Base-by-base conservation (phyloP, 2,888 invertebrate genomes). In the Drosophila yooni region DNA sequence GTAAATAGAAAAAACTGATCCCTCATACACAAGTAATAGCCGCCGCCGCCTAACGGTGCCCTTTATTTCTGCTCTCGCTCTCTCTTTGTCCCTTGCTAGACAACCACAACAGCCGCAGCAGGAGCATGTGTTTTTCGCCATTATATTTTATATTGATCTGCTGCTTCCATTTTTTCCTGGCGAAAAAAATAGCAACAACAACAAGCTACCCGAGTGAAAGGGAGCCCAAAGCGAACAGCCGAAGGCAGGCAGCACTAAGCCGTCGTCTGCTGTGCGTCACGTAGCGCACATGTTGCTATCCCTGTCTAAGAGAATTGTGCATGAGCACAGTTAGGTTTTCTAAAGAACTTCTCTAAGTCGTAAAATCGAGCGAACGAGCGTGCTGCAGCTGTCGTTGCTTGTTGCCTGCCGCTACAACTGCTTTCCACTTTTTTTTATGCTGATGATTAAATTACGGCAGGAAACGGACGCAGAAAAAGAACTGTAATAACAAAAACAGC, bases 1-100 rank as follows among this genome's bases (percentile, higher is more conserved):
- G 65, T 67, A 75, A 72, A 75, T 76, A 67, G 62, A 69, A 81
- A 76, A 79, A 79, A 84, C 85, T 89, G 90, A 89, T 86, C 85
- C 85, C 90, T 83, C 76, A 46, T 25, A 73, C 82, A 78, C 70
- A 70, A 73, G 48, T 69, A 46, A 60, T 48, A 48, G 51, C 31
- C 57, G 38, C 29, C 56, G 36, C 36, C 53, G 79, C 67, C 81
- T 88, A 88, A 83, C 84, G 87, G 89, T 83, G 68, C 81, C 87
- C 52, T 62, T 27, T 38, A 43, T 73, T 70, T 76, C 69, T 71
- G 60, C 67, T 74, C 62, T 71, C 50, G 52, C 36, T 54, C 67
- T 53, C 68, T 46, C 54, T 36, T 60, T 63, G 58, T 31, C 61
- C 54, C 43, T 62, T 63, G 61, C 34, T 64, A 10, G 13, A 15